phyloP scores from a whole-genome alignment of 1,140 invertebrate genomes.

The Megalopta genalis region DNA sequence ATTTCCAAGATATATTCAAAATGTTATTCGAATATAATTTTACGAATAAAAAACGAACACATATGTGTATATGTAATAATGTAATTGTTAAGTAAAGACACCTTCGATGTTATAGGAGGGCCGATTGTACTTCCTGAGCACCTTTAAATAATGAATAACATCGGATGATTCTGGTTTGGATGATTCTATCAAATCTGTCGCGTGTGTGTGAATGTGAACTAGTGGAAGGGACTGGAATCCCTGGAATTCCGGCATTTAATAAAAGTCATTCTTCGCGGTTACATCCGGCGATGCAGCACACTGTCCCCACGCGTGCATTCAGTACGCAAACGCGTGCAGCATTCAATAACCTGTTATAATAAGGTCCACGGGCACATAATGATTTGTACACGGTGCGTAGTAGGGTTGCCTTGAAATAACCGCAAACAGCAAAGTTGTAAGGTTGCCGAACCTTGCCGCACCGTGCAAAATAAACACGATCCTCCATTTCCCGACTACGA shows the following conservation, averaged over 20 bases:
- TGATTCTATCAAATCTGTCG: background rate
- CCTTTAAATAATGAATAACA: background rate
- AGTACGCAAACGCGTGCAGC: constrained; percentile 2
- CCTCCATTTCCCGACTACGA: too few relatives aligned
- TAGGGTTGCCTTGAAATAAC: background rate
- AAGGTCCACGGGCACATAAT: background rate
- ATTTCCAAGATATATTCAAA: too few relatives aligned
- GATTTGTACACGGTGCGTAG: background rate
- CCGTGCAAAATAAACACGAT: too few relatives aligned
- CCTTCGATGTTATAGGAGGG: too few relatives aligned
- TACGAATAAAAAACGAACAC: too few relatives aligned
- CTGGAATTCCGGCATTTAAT: constrained; percentile 28
- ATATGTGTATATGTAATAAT: too few relatives aligned
- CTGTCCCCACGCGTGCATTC: background rate
- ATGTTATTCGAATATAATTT: too few relatives aligned
- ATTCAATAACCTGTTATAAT: constrained; percentile 1
- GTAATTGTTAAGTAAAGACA: too few relatives aligned
- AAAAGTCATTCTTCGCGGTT: constrained; percentile 23
- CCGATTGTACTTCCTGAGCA: too few relatives aligned
- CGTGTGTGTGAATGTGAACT: background rate
- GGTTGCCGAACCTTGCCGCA: too few relatives aligned
- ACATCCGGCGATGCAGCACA: constrained; percentile 19
- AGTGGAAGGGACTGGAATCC: background rate
- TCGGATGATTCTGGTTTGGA: background rate
- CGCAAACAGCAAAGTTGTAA: too few relatives aligned